Conservation (phyloP, 2,888 invertebrate genomes). For the Craniophora ligustri region DNA sequence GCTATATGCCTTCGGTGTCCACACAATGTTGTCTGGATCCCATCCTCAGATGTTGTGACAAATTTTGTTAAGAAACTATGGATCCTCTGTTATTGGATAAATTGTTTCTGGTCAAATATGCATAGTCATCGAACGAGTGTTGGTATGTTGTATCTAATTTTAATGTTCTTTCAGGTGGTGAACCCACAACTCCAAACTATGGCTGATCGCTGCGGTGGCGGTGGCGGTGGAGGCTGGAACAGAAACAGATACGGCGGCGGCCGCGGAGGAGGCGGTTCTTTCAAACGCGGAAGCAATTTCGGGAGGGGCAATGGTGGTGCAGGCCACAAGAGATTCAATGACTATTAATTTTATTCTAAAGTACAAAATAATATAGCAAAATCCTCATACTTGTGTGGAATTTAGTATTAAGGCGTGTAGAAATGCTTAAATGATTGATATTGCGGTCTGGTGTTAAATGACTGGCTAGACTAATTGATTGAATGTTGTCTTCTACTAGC, state of each 20-base stretch:
- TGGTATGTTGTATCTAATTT: no score
- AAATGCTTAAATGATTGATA: slow-evolving; percentile 64
- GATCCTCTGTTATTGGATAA: no score
- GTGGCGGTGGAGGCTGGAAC: slow-evolving; percentile 89
- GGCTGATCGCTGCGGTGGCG: slow-evolving; percentile 91
- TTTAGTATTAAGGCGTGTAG: slow-evolving; percentile 60
- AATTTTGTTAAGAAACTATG: no score
- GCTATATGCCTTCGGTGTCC: slow-evolving; percentile 95
- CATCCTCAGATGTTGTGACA: slow-evolving; percentile 92
- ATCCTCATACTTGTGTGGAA: slow-evolving; percentile 81
- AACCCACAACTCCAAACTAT: slow-evolving; percentile 95
- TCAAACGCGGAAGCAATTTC: slow-evolving; percentile 83
- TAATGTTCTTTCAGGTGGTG: slow-evolving; percentile 89
- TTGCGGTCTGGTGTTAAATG: slow-evolving; percentile 66
- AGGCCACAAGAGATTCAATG: slow-evolving; percentile 82
- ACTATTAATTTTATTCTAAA: slow-evolving; percentile 75
- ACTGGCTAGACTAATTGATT: slow-evolving; percentile 65
- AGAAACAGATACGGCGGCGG: slow-evolving; percentile 83
- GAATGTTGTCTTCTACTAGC: slow-evolving; percentile 51
- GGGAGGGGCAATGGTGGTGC: slow-evolving; percentile 79
- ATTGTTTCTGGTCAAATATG: no score
- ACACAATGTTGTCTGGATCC: slow-evolving; percentile 92
- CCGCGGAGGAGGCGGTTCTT: slow-evolving; percentile 85
- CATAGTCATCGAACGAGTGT: no score
- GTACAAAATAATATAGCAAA: slow-evolving; percentile 67